phyloP scores from a whole-genome alignment of 2,797 vertebrate genomes.

The Pantherophis vulpinus region DNA sequence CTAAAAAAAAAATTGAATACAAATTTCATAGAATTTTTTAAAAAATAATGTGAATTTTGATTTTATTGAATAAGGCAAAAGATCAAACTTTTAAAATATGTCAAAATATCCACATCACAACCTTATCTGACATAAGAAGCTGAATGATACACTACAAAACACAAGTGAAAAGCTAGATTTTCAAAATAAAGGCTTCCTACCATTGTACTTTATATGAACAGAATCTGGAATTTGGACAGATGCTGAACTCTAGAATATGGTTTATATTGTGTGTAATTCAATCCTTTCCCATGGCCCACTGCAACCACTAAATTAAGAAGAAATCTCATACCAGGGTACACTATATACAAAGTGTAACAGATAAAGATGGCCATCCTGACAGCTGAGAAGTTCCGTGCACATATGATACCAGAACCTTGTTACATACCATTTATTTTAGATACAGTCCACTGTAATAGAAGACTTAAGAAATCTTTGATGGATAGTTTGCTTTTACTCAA shows the following conservation, averaged over 20 bases:
- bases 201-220: neutral
- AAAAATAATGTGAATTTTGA: neutral
- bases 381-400: neutral
- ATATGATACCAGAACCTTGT: conserved; percentile 4
- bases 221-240: conserved; percentile 4
- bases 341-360: neutral
- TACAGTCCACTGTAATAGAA: neutral
- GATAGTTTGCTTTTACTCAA: conserved; percentile 20
- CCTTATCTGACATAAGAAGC: neutral
- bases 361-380: neutral
- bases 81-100: neutral
- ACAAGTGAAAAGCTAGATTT: neutral
- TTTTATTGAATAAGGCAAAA: neutral
- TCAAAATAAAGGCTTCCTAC: conserved; percentile 6
- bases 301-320: conserved; percentile 23
- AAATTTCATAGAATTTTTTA: neutral
- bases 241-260: conserved; percentile 16
- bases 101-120: neutral
- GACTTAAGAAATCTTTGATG: conserved; percentile 26
- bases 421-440: conserved; percentile 30
- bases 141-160: neutral
- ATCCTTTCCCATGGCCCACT: neutral
- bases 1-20: neutral
- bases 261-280: conserved; percentile 13
- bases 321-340: neutral